These are phyloP conservation scores for Lasioglossum marginatum DNA, from an alignment of 2,888 invertebrate genomes.

Conservation along the genomic window DNA sequence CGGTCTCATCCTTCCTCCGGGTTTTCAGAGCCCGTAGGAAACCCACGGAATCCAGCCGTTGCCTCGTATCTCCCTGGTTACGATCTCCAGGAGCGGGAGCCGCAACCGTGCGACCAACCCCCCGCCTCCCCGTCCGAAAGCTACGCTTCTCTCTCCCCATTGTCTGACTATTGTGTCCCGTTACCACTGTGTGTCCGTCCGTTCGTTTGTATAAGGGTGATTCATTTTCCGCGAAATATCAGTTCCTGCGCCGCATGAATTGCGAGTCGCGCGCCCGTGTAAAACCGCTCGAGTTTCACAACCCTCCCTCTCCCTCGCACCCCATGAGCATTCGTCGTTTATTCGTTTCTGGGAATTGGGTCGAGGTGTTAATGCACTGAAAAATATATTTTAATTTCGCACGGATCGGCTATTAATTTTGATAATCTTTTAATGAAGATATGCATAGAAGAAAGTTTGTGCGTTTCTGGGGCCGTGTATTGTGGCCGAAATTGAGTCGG, in stretches of 20 bases:
- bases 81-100: slow-evolving; percentile 72
- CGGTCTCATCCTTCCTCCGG: slow-evolving; percentile 52
- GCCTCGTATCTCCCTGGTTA: slow-evolving; percentile 49
- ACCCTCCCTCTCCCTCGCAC: background rate
- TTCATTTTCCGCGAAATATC: slow-evolving; percentile 83
- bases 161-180: slow-evolving; percentile 82
- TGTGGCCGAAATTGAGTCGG: slow-evolving; percentile 76
- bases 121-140: slow-evolving; percentile 43
- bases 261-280: slow-evolving; percentile 73
- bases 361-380: slow-evolving; percentile 34
- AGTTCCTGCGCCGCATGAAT: slow-evolving; percentile 81
- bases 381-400: background rate
- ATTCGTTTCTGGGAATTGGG: slow-evolving; percentile 71
- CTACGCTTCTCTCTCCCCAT: slow-evolving; percentile 74
- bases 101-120: slow-evolving; percentile 1
- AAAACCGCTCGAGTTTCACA: slow-evolving; percentile 58
- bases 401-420: background rate
- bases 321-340: slow-evolving; percentile 7
- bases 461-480: slow-evolving; percentile 62
- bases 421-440: background rate
- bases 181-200: slow-evolving; percentile 78
- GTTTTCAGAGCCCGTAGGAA: slow-evolving; percentile 4
- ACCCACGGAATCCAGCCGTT: slow-evolving; percentile 49
- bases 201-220: slow-evolving; percentile 79
- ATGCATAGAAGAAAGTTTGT: background rate